Base-by-base conservation (phyloP, 2,888 invertebrate genomes). In the Chouioia cunea region DNA sequence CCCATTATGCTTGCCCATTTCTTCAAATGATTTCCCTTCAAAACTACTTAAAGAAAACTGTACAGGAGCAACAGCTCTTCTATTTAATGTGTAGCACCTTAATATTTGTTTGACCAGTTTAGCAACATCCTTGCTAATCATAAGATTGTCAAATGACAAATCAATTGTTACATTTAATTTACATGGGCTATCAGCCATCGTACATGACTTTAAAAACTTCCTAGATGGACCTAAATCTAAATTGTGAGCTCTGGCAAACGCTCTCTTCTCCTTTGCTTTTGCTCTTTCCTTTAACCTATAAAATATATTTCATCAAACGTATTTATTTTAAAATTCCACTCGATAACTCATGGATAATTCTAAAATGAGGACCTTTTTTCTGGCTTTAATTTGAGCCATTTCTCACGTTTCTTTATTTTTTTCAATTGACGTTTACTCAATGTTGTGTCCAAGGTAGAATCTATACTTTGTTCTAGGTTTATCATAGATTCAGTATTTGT, bases 31-130 rank as follows among this genome's bases (percentile, higher is more conserved):
- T 80, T 90, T 90, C 1, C 94, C 95, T 75, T 88, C 86, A 66
- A 97, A 92, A 84, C 93, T 94, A 1, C 94, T 93, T 48, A 97
- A 88, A 81, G 95, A 91, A 76, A 97, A 90, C 82, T 95, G 93
- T 79, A 96, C 86, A 0, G 97, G 97, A 70, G 91, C 89, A 16
- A 86, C 82, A 2, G 94, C 91, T 79, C 97, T 88, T 78, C 98
- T 89, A 83, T 99, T 98, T 69, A 94, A 89, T 10, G 97, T 94
- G 82, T 99, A 98, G 79, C 97, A 94, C 65, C 96, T 89, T 75
- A 95, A 88, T 76, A 97, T 90, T 87, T 98, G 98, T 84, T 97
- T 96, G 12, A 94, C 91, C 76, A 96, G 92, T 88, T 96, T 96
- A 70, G 91, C 91, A 79, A 97, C 89, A 83, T 97, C 97, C 85